Conservation (phyloP, 2,797 vertebrate genomes). For the Myiotriccus ornatus region DNA sequence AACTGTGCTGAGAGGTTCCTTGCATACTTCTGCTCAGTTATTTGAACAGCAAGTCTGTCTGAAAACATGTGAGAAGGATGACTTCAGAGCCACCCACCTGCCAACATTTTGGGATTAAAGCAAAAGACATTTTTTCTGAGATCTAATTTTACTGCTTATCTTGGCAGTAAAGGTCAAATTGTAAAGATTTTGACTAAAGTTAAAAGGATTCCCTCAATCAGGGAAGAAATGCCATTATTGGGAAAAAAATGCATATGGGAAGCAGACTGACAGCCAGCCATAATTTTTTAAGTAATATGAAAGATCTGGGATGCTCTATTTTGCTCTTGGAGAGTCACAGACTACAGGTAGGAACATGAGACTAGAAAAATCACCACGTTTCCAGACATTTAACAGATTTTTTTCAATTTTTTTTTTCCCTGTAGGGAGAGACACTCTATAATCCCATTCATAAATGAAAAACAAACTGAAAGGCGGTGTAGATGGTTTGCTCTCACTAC, state of each 20-base stretch:
- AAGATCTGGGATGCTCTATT: not conserved
- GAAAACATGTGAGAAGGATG: not conserved
- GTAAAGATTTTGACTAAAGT: not conserved
- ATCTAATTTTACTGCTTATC: not conserved
- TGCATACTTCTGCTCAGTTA: not conserved
- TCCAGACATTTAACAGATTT: not conserved
- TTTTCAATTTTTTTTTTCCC: not conserved
- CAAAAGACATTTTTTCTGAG: not conserved
- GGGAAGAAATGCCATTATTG: not conserved
- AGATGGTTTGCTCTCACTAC: constrained; percentile 30
- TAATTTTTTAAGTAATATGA: not conserved
- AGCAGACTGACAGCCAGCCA: not conserved
- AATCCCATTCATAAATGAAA: constrained; percentile 49
- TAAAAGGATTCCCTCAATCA: not conserved
- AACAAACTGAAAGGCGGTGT: not conserved
- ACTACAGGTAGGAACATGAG: not conserved
- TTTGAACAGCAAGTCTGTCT: not conserved
- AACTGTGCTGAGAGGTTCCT: not conserved
- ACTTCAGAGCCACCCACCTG: not conserved
- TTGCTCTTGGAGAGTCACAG: not conserved
- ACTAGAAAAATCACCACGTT: not conserved
- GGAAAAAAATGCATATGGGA: not conserved
- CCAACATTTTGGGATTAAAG: not conserved
- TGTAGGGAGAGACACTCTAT: not conserved
- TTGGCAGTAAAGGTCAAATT: not conserved